A percentile compares a stretch with the other conserved stretches of the same genome.
Conservation (phyloP, 2,113 vertebrate species). For the Columbina picui region DNA sequence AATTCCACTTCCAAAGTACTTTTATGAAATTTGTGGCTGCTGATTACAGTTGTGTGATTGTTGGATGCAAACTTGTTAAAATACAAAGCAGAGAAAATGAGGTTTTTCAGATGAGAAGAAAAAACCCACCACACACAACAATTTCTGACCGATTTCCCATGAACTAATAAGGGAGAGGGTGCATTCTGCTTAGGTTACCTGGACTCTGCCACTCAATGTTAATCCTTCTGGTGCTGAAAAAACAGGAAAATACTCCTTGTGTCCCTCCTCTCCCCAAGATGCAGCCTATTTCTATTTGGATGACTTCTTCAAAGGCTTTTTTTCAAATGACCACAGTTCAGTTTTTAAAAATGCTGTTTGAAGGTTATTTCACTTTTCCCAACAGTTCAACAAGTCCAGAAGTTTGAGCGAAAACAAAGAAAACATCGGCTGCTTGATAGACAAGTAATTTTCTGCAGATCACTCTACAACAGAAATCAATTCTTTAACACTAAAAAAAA, state of each 20-base stretch:
- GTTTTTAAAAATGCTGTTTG: not conserved
- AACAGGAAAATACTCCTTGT: not conserved
- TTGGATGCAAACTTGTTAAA: not conserved
- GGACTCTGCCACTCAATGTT: not conserved
- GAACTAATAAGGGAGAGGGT: not conserved
- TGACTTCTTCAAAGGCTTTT: not conserved
- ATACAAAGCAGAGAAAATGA: not conserved
- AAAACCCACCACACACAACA: not conserved
- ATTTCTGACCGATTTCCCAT: not conserved
- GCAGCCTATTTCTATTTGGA: not conserved
- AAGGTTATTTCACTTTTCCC: not conserved
- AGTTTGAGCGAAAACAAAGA: constrained; percentile 5
- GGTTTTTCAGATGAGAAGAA: not conserved
- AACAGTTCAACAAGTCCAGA: not conserved
- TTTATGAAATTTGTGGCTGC: not conserved
- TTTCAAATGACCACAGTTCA: not conserved
- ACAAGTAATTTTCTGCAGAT: not conserved
- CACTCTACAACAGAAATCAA: not conserved
- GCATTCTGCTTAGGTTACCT: not conserved
- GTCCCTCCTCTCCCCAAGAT: not conserved
- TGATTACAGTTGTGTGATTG: not conserved
- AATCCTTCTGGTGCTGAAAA: not conserved
- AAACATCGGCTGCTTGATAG: not conserved
- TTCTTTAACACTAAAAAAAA: not conserved
- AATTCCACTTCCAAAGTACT: not conserved